Evolutionary conservation across 2,113 vertebrate genomes (phyloP), one percentile per base, ranked within the genome.

Genomic region (Toxostoma redivivum): DNA sequence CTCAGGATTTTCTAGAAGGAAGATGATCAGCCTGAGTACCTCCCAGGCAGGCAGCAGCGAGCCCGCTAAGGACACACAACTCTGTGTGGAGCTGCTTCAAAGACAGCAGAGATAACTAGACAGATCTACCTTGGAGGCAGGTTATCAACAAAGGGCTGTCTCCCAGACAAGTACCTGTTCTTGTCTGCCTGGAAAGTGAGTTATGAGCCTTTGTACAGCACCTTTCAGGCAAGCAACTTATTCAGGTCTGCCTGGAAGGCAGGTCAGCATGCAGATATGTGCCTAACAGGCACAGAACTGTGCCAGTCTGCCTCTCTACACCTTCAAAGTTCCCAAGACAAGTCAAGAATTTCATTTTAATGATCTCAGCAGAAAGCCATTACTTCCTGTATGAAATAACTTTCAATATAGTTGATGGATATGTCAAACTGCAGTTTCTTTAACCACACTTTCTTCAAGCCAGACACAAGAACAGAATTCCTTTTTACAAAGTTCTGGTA

Each of bases 101-200:
- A 97, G 96, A 38, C 78, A 85, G 90, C 69, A 84, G 78, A 96
- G 96, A 96, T 97, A 98, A 97, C 96, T 96, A 98, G 97, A 96
- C 84, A 95, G 84, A 89, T 96, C 77, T 96, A 96, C 97, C 97
- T 98, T 71, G 67, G 28, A 97, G 97, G 97, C 97, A 97, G 96
- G 95, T 97, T 95, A 94, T 96, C 69, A 54, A 89, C 93, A 96
- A 96, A 79, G 89, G 82, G 81, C 95, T 92, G 81, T 71, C 81
- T 95, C 88, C 94, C 47, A 96, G 94, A 97, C 92, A 95, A 72
- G 48, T 87, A 94, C 81, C 88, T 91, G 90, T 67, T 96, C 92
- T 70, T 88, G 47, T 81, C 95, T 97, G 88, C 69, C 91, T 91
- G 80, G 67, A 95, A 97, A 98, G 92, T 86, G 89, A 96, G 90